Base-by-base conservation (phyloP, 2,888 invertebrate species). In the Corythucha ciliata region DNA sequence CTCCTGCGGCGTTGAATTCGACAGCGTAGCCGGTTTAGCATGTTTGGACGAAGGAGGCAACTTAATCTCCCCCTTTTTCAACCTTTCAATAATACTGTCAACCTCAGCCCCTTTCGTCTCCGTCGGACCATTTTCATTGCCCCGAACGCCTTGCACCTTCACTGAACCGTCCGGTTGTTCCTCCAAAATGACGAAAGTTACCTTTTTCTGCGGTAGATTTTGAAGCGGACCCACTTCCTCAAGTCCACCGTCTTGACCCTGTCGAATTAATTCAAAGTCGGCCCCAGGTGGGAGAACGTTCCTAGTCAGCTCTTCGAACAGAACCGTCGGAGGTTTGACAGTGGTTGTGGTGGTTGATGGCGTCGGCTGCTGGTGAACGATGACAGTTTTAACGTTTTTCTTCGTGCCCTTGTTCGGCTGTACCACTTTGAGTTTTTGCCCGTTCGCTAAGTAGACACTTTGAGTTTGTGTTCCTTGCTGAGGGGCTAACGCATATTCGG, bases 131-230 rank as follows among this genome's bases (percentile, higher is more conserved):
- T 80, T 74, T 1, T 79, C 74, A 61, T 83, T 86, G 0, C 86
- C 84, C 69, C 83, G 83, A 1, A 87, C 80, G 1, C 86, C 86
- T 66, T 87, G 85, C 0, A 88, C 86, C 68, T 87, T 87, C 59
- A 83, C 83, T 21, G 83, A 82, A 5, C 88, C 88, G 62, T 88
- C 88, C 4, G 82, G 77, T 65, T 88, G 88, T 65, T 89, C 88
- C 67, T 88, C 88, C 10, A 89, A 70, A 37, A 88, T 81, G 0
- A 89, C 88, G 62, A 88, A 88, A 0, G 88, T 88, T 0, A 88
- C 86, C 65, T 87, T 86, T 68, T 87, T 87, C 58, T 80, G 77
- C 1, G 80, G 77, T 22, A 81, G 64, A 59, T 69, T 75, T 40
- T 75, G 72, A 1, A 61, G 41, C 49, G 78, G 78, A 0, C 74